Base-by-base conservation (phyloP, 2,113 vertebrate species). In the Xiphorhynchus elegans region DNA sequence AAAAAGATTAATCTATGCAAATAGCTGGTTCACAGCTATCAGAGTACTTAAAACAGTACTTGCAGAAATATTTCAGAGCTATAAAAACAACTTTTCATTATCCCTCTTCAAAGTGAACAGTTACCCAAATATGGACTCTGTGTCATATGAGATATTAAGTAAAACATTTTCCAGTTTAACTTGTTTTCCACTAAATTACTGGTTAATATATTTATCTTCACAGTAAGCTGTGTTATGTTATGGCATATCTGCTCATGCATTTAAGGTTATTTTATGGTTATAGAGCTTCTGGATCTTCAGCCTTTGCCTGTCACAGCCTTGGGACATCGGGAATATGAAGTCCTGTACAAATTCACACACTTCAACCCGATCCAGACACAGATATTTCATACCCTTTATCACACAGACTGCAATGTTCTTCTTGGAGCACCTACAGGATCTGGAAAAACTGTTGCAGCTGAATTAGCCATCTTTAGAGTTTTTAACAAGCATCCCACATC, bases 351-450 rank as follows among this genome's bases (percentile, higher is more conserved):
- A 97, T 99, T 99, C 97, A 99, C 98, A 14, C 99, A 99, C 97
- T 99, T 98, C 97, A 99, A 99, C 97, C 99, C 99, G 84, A 98
- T 99, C 90, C 99, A 99, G 98, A 99, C 99, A 5, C 99, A 99
- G 93, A 99, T 99, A 98, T 99, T 99, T 97, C 99, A 99, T 95
- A 99, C 99, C 0, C 97, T 99, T 5, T 99, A 99, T 94, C 99
- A 99, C 97, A 99, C 98, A 13, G 99, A 99, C 96, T 98, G 98
- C 62, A 99, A 99, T 76, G 99, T 99, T 92, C 98, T 99, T 56
- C 99, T 99, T 92, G 99, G 99, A 94, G 99, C 99, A 2, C 99
- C 99, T 20, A 99, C 99, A 24, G 99, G 99, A 87, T 99, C 99
- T 26, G 99, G 99, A 55, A 99, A 99, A 94, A 99, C 99, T 46